phyloP scores from a whole-genome alignment of 2,888 invertebrate genomes.

The Oligia fasciuncula region DNA sequence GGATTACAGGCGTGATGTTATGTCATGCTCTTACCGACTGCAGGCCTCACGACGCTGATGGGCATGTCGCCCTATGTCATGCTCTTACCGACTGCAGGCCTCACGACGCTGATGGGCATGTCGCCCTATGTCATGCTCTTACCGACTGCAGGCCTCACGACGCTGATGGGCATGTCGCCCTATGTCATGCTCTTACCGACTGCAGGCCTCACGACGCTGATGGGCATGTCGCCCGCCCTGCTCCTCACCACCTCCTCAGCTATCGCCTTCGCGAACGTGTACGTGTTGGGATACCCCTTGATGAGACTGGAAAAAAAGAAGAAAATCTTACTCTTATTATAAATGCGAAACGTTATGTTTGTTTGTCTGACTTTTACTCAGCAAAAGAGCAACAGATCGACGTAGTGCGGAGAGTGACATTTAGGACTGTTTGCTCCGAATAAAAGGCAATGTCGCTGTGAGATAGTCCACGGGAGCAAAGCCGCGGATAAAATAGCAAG shows the following conservation, averaged over 20 bases:
- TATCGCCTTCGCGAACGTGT: slow-evolving; percentile 66
- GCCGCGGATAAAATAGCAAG: background rate
- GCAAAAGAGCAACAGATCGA: background rate
- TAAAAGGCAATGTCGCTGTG: background rate
- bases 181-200: slow-evolving; percentile 59
- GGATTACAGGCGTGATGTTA: background rate
- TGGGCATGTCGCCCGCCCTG: slow-evolving; percentile 41
- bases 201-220: slow-evolving; percentile 58
- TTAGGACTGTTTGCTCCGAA: too few relatives aligned
- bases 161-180: too few relatives aligned
- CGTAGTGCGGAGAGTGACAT: background rate
- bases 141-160: too few relatives aligned
- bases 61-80: too few relatives aligned
- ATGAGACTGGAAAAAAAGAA: slow-evolving; percentile 51
- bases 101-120: too few relatives aligned
- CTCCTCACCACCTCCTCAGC: slow-evolving; percentile 60
- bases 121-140: too few relatives aligned
- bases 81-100: too few relatives aligned
- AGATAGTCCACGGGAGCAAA: background rate
- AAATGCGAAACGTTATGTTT: background rate
- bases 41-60: too few relatives aligned
- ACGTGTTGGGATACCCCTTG: slow-evolving; percentile 66
- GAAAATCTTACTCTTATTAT: too few relatives aligned
- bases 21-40: background rate
- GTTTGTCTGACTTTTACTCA: background rate